phyloP scores from a whole-genome alignment of 2,113 vertebrate genomes.

The Desmodus rotundus region DNA sequence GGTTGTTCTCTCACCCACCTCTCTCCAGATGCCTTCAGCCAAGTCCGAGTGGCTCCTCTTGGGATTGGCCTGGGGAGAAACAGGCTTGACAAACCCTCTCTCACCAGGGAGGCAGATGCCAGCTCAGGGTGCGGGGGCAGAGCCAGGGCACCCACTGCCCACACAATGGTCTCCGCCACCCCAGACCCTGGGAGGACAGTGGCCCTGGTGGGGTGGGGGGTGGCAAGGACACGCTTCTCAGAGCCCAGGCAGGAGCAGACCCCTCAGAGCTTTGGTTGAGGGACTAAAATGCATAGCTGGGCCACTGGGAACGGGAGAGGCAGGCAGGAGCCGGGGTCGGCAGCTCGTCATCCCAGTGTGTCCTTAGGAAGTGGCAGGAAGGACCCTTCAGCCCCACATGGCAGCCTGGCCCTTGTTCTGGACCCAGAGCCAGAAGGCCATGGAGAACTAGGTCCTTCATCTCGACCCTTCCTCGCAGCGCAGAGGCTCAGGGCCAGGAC shows the following conservation, averaged over 20 bases:
- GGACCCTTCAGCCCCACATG: fast-evolving
- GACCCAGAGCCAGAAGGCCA: background rate
- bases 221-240: background rate
- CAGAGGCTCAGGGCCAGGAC: background rate
- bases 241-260: background rate
- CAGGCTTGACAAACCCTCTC: background rate
- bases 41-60: constrained; percentile 8
- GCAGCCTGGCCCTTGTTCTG: fast-evolving
- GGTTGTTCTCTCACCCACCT: background rate
- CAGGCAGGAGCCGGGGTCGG: too few relatives aligned
- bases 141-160: background rate
- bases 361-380: fast-evolving
- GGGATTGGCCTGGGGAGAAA: background rate
- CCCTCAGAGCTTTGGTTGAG: background rate
- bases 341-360: too few relatives aligned
- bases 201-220: fast-evolving
- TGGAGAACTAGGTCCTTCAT: background rate
- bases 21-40: constrained; percentile 35
- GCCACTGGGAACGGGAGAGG: too few relatives aligned
- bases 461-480: fast-evolving
- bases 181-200: fast-evolving
- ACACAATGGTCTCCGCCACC: fast-evolving
- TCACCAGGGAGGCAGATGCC: fast-evolving
- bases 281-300: background rate
- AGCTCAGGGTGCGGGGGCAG: background rate